A percentile compares a stretch with the other conserved stretches of the same genome.
Conservation (phyloP, 2,113 vertebrate species). For the Diglossa brunneiventris region DNA sequence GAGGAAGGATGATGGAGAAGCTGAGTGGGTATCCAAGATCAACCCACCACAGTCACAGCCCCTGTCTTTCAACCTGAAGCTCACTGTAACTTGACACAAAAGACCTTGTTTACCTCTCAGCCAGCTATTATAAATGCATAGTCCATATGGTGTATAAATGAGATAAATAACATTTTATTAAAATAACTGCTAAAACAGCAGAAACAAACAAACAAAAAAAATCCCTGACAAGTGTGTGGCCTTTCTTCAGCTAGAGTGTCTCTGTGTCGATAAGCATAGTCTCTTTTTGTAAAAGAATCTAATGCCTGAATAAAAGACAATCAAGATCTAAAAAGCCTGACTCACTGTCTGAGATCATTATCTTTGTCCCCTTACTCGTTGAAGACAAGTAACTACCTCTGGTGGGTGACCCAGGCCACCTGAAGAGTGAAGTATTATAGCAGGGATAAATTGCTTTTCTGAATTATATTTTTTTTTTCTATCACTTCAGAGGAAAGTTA, state of each 20-base stretch:
- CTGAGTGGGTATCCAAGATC: neutral
- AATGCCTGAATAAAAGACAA: neutral
- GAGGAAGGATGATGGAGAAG: neutral
- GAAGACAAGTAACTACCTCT: neutral
- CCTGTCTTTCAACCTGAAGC: neutral
- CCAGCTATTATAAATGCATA: neutral
- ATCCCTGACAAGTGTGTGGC: neutral
- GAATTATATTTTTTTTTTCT: neutral
- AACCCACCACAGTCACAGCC: neutral
- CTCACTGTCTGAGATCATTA: neutral
- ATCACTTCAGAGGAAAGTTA: neutral
- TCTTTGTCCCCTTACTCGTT: neutral
- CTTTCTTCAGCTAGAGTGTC: neutral
- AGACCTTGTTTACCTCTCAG: neutral
- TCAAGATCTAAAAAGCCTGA: neutral
- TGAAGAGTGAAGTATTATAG: neutral
- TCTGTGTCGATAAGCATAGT: neutral
- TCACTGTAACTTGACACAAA: neutral
- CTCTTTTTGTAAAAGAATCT: neutral
- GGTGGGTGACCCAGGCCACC: neutral
- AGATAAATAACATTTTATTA: neutral
- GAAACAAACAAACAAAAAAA: neutral
- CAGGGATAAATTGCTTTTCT: neutral
- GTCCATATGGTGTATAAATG: neutral
- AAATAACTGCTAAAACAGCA: neutral